Conservation (phyloP, 2,797 vertebrate genomes). For the Glyptemys insculpta region DNA sequence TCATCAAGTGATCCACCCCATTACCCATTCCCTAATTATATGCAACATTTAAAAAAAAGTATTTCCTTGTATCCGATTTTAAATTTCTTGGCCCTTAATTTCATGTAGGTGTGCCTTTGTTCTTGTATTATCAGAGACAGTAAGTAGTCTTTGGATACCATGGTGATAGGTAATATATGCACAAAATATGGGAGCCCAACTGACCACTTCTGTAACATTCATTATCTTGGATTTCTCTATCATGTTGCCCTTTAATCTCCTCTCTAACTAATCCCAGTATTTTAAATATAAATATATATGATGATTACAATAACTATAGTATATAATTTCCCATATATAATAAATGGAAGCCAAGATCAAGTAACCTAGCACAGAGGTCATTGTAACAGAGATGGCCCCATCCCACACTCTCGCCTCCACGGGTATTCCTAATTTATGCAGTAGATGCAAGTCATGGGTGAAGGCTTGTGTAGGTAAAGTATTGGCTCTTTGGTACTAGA, state of each 20-base stretch:
- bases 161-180: background rate
- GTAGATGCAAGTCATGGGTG: background rate
- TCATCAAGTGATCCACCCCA: too few species aligned
- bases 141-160: background rate
- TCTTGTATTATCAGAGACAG: background rate
- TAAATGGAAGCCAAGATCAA: background rate
- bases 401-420: background rate
- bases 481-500: background rate
- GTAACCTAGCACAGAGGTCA: background rate
- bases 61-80: background rate
- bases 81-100: background rate
- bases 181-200: background rate
- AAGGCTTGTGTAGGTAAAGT: background rate
- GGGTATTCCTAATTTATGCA: background rate
- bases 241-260: background rate
- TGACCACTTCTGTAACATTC: background rate
- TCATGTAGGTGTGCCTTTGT: background rate
- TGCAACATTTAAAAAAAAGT: background rate
- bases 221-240: background rate
- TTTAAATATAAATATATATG: background rate
- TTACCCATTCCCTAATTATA: background rate
- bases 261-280: background rate
- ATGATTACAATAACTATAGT: fast-evolving
- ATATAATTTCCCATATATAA: background rate
- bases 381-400: background rate